Base-by-base conservation (phyloP, 2,888 invertebrate species). In the Conistra vaccinii region DNA sequence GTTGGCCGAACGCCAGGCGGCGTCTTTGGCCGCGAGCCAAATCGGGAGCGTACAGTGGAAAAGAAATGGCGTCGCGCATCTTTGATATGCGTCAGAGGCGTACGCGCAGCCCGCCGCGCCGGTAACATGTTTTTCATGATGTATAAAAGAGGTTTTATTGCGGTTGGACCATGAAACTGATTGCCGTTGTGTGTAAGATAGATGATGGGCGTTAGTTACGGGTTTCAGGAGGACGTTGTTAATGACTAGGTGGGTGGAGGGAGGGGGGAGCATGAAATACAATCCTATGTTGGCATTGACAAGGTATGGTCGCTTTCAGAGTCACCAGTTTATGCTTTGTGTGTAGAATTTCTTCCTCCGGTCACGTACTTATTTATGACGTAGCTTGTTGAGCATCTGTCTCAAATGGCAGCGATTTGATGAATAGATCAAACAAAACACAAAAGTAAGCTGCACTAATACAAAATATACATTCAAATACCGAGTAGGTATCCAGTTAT, bases 71-170 rank as follows among this genome's bases (percentile, higher is more conserved):
- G 95, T 95, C 96, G 96, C 96, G 93, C 95, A 95, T 95, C 96
- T 96, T 94, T 92, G 93, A 95, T 95, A 96, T 96, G 96, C 96
- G 96, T 96, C 96, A 96, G 93, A 93, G 91, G 91, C 94, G 93
- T 93, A 89, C 92, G 92, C 94, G 93, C 95, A 92, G 79, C 80
- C 82, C 78, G 76, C 78, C 62, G 42, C 72, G 80, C 81, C 82
- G 81, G 87, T 85, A 84, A 83, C 87, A 88, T 85, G 88, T 88
- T 89, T 89, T 88, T 89, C 89, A 86, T 88, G 86, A 91, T 87
- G 83, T 88, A 84, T 85, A 85, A 84, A 88, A 86, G 88, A 87
- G 87, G 86, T 89, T 88, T 88, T 88, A 87, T 88, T 89, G 88
- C 80, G 87, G 84, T 79, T 79, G 79, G 61, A 73, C 75, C 78